Evolutionary conservation across 2,888 invertebrate species (phyloP).

Genomic region (Abrostola triplasia): DNA sequence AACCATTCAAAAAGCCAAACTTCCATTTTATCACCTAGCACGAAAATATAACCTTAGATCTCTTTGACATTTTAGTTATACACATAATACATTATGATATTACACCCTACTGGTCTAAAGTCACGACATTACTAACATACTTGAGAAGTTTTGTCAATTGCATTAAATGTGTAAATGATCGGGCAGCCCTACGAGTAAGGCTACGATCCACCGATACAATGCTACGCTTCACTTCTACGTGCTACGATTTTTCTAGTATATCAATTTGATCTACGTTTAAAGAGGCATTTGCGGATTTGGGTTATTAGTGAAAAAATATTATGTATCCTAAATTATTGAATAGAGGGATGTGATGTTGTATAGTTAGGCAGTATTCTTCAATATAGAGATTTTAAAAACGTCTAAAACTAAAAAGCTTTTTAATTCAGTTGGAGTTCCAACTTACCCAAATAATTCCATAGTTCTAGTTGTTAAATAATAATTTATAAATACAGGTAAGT

Average conservation of each 20-base stretch:
- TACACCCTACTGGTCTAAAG: slow-evolving; percentile 12
- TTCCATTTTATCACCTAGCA: too few relatives aligned
- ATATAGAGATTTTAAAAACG: too few relatives aligned
- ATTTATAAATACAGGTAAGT: not conserved
- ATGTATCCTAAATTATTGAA: too few relatives aligned
- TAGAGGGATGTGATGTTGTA: too few relatives aligned
- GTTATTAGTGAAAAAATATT: too few relatives aligned
- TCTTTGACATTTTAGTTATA: not conserved
- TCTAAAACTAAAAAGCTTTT: too few relatives aligned
- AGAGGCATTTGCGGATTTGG: too few relatives aligned
- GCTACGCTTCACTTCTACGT: slow-evolving; percentile 22
- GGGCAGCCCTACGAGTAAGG: slow-evolving; percentile 56
- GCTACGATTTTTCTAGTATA: not conserved
- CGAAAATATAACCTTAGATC: too few relatives aligned
- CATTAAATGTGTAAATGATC: slow-evolving; percentile 48
- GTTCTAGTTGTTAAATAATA: not conserved
- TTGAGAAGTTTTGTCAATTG: slow-evolving; percentile 54
- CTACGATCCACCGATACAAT: slow-evolving; percentile 20
- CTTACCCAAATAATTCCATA: too few relatives aligned
- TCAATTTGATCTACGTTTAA: not conserved
- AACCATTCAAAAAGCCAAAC: too few relatives aligned
- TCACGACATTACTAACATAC: slow-evolving; percentile 40
- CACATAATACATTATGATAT: not conserved
- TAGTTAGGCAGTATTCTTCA: too few relatives aligned
- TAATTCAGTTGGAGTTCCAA: too few relatives aligned